Conservation (phyloP, 2,797 vertebrate species). For the Tauraco hartlaubi region DNA sequence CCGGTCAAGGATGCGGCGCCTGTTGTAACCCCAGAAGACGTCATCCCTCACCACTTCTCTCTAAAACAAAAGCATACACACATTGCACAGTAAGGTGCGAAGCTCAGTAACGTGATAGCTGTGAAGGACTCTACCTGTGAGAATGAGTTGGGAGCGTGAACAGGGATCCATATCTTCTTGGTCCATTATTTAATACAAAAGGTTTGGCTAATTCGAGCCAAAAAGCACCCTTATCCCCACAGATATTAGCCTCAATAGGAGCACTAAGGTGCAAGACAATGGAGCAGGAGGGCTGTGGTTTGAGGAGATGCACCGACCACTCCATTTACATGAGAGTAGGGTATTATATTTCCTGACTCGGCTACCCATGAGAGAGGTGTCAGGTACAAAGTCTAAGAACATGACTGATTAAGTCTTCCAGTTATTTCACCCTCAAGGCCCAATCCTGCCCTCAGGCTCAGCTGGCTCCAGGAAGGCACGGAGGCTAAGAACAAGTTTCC, state of each 20-base stretch:
- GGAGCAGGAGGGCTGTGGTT: neutral
- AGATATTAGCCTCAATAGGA: neutral
- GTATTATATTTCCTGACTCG: neutral
- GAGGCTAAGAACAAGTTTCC: neutral
- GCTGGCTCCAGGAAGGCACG: neutral
- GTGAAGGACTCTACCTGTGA: neutral
- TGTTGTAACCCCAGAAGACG: constrained; percentile 78
- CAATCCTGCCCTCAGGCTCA: neutral
- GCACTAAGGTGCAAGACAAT: neutral
- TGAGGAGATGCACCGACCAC: neutral
- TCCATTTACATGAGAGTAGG: neutral
- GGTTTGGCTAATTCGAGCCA: neutral
- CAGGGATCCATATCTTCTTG: neutral
- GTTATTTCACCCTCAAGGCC: neutral
- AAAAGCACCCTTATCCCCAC: neutral
- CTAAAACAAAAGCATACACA: neutral
- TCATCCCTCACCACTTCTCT: constrained; percentile 74
- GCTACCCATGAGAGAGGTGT: neutral
- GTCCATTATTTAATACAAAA: neutral
- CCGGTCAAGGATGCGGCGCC: constrained; percentile 77
- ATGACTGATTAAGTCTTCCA: neutral
- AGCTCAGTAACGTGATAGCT: neutral
- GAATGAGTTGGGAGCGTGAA: accelerated
- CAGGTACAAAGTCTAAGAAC: neutral
- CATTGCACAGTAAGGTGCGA: accelerated